These are phyloP conservation scores for Tenthredo amoena DNA, from an alignment of 2,888 invertebrate genomes.

Conservation along the genomic window DNA sequence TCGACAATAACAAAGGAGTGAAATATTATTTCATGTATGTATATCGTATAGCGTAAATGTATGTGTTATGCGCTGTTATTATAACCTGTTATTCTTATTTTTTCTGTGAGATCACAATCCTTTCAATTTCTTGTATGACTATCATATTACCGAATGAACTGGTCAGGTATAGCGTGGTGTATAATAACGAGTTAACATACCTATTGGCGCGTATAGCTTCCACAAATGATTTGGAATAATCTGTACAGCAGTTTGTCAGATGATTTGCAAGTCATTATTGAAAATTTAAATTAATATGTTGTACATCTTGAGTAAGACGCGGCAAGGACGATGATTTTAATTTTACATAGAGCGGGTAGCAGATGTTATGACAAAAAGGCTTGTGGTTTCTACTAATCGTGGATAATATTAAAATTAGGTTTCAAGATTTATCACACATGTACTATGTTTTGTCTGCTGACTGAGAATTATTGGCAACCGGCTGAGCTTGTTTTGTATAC, in stretches of 20 bases:
- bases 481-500: not conserved
- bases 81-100: too few relatives aligned
- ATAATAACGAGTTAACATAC: slow-evolving; percentile 49
- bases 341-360: too few relatives aligned
- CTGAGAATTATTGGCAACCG: not conserved
- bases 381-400: not conserved
- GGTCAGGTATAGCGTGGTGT: slow-evolving; percentile 3
- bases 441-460: not conserved
- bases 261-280: not conserved
- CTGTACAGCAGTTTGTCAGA: not conserved
- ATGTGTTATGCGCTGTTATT: too few relatives aligned
- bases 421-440: not conserved
- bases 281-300: not conserved
- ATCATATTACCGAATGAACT: not conserved
- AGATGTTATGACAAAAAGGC: not conserved
- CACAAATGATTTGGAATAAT: not conserved
- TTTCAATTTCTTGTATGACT: not conserved
- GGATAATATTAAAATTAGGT: not conserved
- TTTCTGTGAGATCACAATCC: not conserved
- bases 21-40: too few relatives aligned
- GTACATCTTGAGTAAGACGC: not conserved
- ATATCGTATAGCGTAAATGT: too few relatives aligned
- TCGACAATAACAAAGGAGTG: too few relatives aligned
- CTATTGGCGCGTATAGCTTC: slow-evolving; percentile 30
- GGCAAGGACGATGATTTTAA: too few relatives aligned